Conservation (phyloP, 2,113 vertebrate genomes). For the Dissostichus mawsoni region DNA sequence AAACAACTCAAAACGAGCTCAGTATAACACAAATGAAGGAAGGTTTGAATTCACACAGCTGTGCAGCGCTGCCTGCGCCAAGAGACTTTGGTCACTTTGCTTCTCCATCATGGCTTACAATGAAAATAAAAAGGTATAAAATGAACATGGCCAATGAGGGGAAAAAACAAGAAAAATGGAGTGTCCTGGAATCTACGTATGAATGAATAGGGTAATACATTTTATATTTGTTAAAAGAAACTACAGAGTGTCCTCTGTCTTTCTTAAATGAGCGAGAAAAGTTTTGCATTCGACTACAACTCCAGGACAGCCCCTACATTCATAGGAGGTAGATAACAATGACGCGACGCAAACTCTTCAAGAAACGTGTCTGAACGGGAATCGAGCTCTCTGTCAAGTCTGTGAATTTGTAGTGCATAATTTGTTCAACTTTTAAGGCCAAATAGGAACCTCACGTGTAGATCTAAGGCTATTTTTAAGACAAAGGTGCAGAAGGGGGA, state of each 20-base stretch:
- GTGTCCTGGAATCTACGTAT: conserved; percentile 57
- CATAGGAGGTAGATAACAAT: conserved; percentile 80
- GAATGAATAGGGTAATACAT: conserved; percentile 20
- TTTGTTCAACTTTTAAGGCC: conserved; percentile 80
- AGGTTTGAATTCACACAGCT: conserved; percentile 79
- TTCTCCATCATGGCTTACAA: conserved; percentile 71
- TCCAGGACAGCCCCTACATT: conserved; percentile 81
- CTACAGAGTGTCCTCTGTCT: conserved; percentile 68
- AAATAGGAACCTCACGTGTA: conserved; percentile 69
- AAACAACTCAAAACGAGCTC: conserved; percentile 49
- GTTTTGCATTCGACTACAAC: conserved; percentile 45
- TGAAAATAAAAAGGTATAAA: conserved; percentile 20
- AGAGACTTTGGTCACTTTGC: conserved; percentile 82
- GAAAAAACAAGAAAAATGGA: conserved; percentile 30
- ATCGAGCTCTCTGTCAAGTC: conserved; percentile 54
- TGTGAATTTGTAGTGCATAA: conserved; percentile 75
- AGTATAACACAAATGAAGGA: conserved; percentile 71
- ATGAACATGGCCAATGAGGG: conserved; percentile 32
- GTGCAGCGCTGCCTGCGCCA: conserved; percentile 65
- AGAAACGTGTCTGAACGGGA: conserved; percentile 31
- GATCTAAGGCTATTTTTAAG: conserved; percentile 79
- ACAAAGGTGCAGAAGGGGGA: conserved; percentile 67
- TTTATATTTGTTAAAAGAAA: conserved; percentile 20
- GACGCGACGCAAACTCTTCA: conserved; percentile 34
- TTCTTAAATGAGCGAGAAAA: conserved; percentile 21